Evolutionary conservation across 2,888 invertebrate species (phyloP).

Genomic region (Drosophila sordidapex): DNA sequence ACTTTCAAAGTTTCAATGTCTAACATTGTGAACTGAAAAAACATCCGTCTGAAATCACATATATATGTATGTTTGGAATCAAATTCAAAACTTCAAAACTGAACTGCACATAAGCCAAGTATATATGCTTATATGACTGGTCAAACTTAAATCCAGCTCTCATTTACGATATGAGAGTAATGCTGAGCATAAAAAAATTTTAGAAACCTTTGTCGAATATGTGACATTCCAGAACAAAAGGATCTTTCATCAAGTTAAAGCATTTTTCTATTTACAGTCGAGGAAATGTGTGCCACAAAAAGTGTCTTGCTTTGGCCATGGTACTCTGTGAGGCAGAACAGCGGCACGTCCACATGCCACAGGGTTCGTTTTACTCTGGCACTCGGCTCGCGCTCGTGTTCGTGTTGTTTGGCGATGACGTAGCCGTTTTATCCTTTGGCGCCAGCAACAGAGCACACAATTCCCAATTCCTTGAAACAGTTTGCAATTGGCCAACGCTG

Average conservation of each 20-base stretch:
- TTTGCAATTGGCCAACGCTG: slow-evolving; percentile 70
- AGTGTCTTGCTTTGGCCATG: not conserved
- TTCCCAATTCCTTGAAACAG: slow-evolving; percentile 58
- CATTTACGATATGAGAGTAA: not conserved
- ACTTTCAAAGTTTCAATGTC: not conserved
- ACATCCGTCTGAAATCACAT: too few relatives aligned
- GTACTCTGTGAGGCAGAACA: not conserved
- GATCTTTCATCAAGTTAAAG: not conserved
- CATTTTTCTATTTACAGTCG: not conserved
- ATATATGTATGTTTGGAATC: not conserved
- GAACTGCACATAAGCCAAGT: too few relatives aligned
- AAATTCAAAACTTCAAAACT: not conserved
- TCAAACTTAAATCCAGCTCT: not conserved
- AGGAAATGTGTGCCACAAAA: not conserved
- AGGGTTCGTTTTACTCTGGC: slow-evolving; percentile 27
- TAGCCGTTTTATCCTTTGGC: slow-evolving; percentile 54
- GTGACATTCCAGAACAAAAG: not conserved
- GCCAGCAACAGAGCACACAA: slow-evolving; percentile 47
- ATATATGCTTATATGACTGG: too few relatives aligned
- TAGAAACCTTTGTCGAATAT: not conserved
- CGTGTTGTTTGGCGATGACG: slow-evolving; percentile 60
- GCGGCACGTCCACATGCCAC: slow-evolving; percentile 47
- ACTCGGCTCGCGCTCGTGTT: slow-evolving; percentile 22
- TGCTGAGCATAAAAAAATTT: not conserved
- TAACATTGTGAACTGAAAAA: too few relatives aligned